phyloP scores from a whole-genome alignment of 2,888 invertebrate genomes.

The Capitulum mitella region DNA sequence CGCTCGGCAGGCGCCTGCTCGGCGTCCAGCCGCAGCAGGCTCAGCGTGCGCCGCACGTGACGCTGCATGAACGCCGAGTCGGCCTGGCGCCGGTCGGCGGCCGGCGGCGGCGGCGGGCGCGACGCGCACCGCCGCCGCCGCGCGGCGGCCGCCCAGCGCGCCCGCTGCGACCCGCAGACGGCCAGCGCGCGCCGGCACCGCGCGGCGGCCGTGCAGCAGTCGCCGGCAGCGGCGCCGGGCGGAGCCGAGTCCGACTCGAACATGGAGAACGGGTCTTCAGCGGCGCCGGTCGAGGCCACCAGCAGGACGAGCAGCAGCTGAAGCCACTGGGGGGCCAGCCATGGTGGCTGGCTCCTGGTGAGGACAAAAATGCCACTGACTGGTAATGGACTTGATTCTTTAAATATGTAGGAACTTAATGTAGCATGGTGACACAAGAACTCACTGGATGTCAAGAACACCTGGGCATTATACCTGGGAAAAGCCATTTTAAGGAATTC shows the following conservation, averaged over 20 bases:
- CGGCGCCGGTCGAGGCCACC: background rate
- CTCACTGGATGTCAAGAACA: too few relatives aligned
- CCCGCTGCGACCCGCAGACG: background rate
- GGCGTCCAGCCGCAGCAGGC: background rate
- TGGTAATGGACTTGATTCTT: too few relatives aligned
- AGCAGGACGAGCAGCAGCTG: background rate
- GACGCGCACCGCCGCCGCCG: background rate
- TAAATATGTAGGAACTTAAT: too few relatives aligned
- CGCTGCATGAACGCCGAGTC: conserved; percentile 9
- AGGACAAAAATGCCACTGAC: too few relatives aligned
- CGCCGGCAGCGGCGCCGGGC: background rate
- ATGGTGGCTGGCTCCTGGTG: too few relatives aligned
- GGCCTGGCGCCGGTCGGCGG: background rate
- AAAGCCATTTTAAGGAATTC: too few relatives aligned
- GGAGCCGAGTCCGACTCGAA: background rate
- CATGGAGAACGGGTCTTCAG: background rate
- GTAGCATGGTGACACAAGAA: too few relatives aligned
- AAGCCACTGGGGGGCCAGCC: too few relatives aligned
- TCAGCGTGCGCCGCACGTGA: background rate
- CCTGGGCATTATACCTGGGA: too few relatives aligned
- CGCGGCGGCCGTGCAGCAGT: background rate
- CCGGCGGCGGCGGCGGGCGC: background rate
- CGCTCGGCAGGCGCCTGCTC: background rate
- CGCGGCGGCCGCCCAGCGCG: background rate
- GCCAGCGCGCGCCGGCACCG: background rate